A percentile compares a stretch with the other conserved stretches of the same genome.
Conservation (phyloP, 2,113 vertebrate species). For the Octodon degus region DNA sequence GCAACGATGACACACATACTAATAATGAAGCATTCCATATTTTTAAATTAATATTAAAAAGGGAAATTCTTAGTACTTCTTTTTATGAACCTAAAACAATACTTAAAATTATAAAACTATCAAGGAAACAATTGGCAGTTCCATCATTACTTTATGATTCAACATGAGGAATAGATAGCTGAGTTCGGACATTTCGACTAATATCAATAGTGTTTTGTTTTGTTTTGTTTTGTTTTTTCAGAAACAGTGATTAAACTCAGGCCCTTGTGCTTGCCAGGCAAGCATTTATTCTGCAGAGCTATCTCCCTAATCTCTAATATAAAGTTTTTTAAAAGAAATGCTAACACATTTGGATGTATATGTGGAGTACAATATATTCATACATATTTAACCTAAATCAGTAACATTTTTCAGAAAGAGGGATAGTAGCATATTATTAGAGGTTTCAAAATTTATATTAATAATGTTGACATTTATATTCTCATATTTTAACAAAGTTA, state of each 20-base stretch:
- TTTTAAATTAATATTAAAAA: too few species aligned
- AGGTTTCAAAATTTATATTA: constrained; percentile 16
- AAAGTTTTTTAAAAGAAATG: constrained; percentile 59
- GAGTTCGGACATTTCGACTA: constrained; percentile 77
- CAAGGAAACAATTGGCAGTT: constrained; percentile 73
- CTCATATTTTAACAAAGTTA: constrained; percentile 33
- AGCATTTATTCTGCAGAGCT: too few species aligned
- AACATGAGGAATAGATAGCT: constrained; percentile 66
- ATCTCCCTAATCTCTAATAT: too few species aligned
- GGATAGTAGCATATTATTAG: background rate
- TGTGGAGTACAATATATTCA: constrained; percentile 48
- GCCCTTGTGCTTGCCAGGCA: too few species aligned
- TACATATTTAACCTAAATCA: constrained; percentile 2
- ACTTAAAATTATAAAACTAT: constrained; percentile 78
- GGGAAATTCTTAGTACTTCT: constrained; percentile 83
- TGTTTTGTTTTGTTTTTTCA: too few species aligned
- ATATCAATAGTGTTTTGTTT: constrained; percentile 48
- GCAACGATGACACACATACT: too few species aligned
- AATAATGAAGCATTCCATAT: too few species aligned
- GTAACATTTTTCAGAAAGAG: background rate
- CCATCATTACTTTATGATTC: constrained; percentile 74
- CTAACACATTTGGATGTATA: constrained; percentile 46
- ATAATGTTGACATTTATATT: constrained; percentile 30
- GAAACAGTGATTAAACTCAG: too few species aligned
- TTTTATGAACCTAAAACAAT: constrained; percentile 82